Evolutionary conservation across 2,888 invertebrate genomes (phyloP), one percentile per base, ranked within the genome.

Genomic region (Ichneumoninae sp.): DNA sequence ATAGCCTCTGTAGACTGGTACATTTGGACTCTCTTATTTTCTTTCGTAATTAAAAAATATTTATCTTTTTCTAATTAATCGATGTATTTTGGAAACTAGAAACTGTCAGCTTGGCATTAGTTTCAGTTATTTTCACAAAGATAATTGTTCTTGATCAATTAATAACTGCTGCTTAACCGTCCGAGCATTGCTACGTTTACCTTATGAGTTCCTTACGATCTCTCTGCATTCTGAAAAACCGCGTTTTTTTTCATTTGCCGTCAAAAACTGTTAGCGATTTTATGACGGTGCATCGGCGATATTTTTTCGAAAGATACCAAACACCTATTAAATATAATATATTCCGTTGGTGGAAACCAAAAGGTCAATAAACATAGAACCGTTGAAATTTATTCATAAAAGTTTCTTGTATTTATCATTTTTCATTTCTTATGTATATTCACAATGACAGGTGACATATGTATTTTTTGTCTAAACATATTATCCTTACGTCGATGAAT

Each of bases 391-490:
- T 93, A 92, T 92, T 93, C 93, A 93, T 93, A 93, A 93, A 93
- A 93, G 93, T 92, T 92, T 92, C 89, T 93, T 93, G 92, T 93
- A 93, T 93, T 93, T 92, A 92, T 89, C 74, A 81, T 83, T 92
- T 92, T 91, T 93, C 92, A 92, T 92, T 60, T 81, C 81, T 93
- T 92, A 92, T 92, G 90, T 91, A 92, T 93, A 93, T 93, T 93
- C 93, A 93, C 93, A 93, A 92, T 93, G 93, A 93, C 91, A 92
- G 93, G 91, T 91, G 92, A 92, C 91, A 93, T 93, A 93, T 91
- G 89, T 92, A 92, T 90, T 91, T 70, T 89, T 90, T 89, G 87
- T 91, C 91, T 92, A 92, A 92, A 90, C 91, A 89, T 92, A 92
- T 86, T 90, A 91, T 85, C 86, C 85, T 88, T 88, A 89, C 83